Base-by-base conservation (phyloP, 1,140 invertebrate species). In the Pemphigus obesinymphae region DNA sequence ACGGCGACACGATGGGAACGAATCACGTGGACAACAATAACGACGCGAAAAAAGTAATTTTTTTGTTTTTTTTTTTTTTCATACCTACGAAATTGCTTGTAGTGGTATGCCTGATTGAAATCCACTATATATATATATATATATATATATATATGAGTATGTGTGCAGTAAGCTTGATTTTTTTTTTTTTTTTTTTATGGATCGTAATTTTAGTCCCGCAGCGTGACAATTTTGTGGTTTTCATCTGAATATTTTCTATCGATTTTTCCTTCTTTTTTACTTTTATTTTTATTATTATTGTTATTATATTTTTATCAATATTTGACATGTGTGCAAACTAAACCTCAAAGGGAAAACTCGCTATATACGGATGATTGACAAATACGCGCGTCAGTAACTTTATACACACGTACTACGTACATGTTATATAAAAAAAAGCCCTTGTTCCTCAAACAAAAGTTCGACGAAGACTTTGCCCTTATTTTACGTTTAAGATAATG, bases 21-120 rank as follows among this genome's bases (percentile, higher is more conserved):
- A 93, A 93, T 87, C 92, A 94, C 87, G 91, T 93, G 82, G 94
- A 96, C 87, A 95, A 96, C 88, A 96, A 96, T 89, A 97, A 96
- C 89, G 93, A 94, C 84, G 94, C 94, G 84, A 97, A 97, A 90
- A 97, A 97, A 92, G 95, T 96, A 89, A 91, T 50, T 50, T 23
- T 48, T 7, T 48, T 43, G 1, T 48, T 48, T 50, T 48, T 50
- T 76, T 23, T n/a, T 48, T 23, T 26, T 23, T 55, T 23, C 23
- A 5, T 5, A 26, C n/a, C 3, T 3, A 45, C 43, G 43, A n/a
- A n/a, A n/a, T n/a, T n/a, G n/a, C n/a, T n/a, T n/a, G n/a, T n/a
- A n/a, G n/a, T n/a, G n/a, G n/a, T n/a, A n/a, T n/a, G n/a, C n/a
- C n/a, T n/a, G n/a, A n/a, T n/a, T n/a, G n/a, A n/a, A n/a, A n/a